Evolutionary conservation across 1,140 invertebrate genomes (phyloP), one percentile per base, ranked within the genome.

Genomic region (Rhynchophorus ferrugineus): DNA sequence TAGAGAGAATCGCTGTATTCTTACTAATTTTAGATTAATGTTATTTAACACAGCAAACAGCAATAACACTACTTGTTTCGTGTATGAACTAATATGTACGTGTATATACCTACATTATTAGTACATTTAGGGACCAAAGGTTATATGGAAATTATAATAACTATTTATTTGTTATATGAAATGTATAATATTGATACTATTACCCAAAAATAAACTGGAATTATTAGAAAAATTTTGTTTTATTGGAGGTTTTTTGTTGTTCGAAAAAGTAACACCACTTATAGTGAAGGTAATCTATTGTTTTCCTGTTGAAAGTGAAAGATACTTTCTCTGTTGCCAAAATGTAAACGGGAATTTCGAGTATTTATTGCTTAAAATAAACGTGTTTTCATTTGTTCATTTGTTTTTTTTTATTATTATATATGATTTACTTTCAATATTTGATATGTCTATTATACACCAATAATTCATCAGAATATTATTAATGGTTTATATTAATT

Each of bases 41-140:
- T 1, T 11, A 41, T 11, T 14, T 18, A 17, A 20, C 9, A 17
- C 11, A 41, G 18, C 14, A 20, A n/a, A 17, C 14, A 41, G 38
- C 38, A 41, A 41, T 41, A 41, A 17, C 18, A 41, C 24, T 11
- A 37, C 19, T 33, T 13, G 1, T 19, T 37, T 37, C n/a, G 19
- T 36, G 21, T 46, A 49, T 43, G 21, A 21, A 17, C 24, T 44
- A 44, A 21, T 50, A 24, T 44, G 18, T 38, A 44, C 21, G 34
- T 44, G 19, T 52, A 46, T 36, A 44, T 54, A 48, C 37, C 21
- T 43, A 20, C 39, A 36, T 48, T 34, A 55, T 46, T 36, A 46
- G 50, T 37, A 58, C 50, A 44, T 37, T 56, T 61, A 65, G 65
- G 65, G 64, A 67, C 65, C 64, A 66, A 67, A 67, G 65, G 62